Evolutionary conservation across 2,797 vertebrate species (phyloP).

Genomic region (Molothrus aeneus): DNA sequence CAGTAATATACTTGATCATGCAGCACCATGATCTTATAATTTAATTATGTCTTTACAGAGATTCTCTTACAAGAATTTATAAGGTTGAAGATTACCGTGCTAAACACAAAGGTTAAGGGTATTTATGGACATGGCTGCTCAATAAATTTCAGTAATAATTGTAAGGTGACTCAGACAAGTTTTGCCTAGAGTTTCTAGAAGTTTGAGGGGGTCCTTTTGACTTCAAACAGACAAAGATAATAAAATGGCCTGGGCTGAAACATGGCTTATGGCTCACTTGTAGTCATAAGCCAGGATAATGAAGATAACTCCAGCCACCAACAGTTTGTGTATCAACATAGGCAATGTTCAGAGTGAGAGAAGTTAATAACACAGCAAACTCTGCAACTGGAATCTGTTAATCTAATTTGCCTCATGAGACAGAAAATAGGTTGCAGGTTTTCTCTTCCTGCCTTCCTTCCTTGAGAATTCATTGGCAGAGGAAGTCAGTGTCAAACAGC

Average conservation of each 20-base stretch:
- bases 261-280: background rate
- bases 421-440: background rate
- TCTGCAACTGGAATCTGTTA: background rate
- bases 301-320: background rate
- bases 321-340: background rate
- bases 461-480: background rate
- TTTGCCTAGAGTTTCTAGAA: background rate
- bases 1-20: background rate
- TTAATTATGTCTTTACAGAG: background rate
- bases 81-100: background rate
- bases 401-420: background rate
- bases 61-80: background rate
- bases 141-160: background rate
- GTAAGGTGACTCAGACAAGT: background rate
- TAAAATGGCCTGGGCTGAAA: background rate
- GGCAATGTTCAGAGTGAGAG: background rate
- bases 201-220: background rate
- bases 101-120: background rate
- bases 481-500: background rate
- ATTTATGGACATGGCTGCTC: background rate
- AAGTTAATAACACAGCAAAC: background rate
- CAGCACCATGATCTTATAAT: background rate
- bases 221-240: background rate
- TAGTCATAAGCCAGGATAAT: background rate
- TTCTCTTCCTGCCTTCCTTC: slow-evolving; percentile 1